Conservation (phyloP, 2,113 vertebrate genomes). For the Xiphorhynchus elegans region DNA sequence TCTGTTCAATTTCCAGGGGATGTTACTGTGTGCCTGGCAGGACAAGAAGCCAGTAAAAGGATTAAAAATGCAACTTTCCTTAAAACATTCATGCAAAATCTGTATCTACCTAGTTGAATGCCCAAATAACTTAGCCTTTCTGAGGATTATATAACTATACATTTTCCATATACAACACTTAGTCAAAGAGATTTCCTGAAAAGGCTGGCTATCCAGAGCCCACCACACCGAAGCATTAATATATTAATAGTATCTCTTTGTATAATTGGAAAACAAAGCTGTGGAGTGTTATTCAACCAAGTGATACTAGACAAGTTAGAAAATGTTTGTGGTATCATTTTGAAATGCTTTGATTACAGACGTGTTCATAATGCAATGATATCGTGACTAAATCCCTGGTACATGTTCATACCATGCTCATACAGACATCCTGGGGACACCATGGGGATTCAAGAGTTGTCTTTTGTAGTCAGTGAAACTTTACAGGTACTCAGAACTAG, state of each 20-base stretch:
- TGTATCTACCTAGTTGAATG: conserved; percentile 36
- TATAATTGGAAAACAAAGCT: neutral
- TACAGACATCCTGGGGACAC: accelerated
- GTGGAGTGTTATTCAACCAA: neutral
- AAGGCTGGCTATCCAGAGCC: neutral
- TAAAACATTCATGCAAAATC: conserved; percentile 68
- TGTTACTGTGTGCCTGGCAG: neutral
- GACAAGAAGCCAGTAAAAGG: neutral
- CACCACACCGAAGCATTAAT: neutral
- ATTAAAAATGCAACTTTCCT: conserved; percentile 65
- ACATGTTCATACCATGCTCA: neutral
- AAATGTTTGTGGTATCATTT: neutral
- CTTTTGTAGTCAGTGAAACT: neutral
- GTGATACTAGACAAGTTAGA: neutral
- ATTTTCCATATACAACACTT: neutral
- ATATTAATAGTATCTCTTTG: neutral
- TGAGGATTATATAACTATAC: conserved; percentile 46
- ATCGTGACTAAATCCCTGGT: neutral
- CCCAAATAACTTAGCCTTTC: conserved; percentile 38
- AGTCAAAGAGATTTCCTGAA: neutral
- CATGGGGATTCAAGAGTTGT: neutral
- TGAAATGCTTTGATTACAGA: neutral
- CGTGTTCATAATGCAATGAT: neutral
- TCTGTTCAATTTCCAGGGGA: neutral
- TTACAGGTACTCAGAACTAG: neutral